These are phyloP conservation scores for Drosophila austrosaltans DNA, from an alignment of 2,888 invertebrate species.

Conservation along the genomic window DNA sequence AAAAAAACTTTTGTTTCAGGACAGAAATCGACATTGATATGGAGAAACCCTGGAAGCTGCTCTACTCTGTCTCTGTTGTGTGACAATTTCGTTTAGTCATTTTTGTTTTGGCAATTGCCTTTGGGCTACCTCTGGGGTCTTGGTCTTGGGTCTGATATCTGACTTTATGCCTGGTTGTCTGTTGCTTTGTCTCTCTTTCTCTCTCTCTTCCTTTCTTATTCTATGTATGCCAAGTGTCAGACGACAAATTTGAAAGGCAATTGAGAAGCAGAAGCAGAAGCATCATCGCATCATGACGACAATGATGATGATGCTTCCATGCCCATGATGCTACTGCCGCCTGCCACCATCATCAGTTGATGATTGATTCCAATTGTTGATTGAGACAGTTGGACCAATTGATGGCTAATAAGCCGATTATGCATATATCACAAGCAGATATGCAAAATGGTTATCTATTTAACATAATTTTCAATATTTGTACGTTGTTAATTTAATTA, in stretches of 20 bases:
- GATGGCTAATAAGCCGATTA: background rate
- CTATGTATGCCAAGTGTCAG: slow-evolving; percentile 18
- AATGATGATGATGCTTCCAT: slow-evolving; percentile 41
- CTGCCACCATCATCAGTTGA: background rate
- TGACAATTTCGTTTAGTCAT: slow-evolving; percentile 52
- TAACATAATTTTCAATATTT: background rate
- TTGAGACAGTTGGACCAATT: slow-evolving; percentile 6
- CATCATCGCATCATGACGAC: slow-evolving; percentile 32
- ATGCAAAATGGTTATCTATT: background rate
- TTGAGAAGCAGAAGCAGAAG: slow-evolving; percentile 18
- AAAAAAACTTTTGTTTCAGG: slow-evolving; percentile 36
- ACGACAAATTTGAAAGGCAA: slow-evolving; percentile 26
- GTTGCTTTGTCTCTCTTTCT: background rate
- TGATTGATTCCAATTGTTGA: slow-evolving; percentile 15
- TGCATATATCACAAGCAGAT: background rate
- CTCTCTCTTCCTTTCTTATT: background rate
- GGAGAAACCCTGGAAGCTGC: slow-evolving; percentile 11
- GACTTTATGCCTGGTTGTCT: slow-evolving; percentile 32
- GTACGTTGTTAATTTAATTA: background rate
- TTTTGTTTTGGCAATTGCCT: slow-evolving; percentile 23
- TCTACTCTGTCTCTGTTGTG: slow-evolving; percentile 20
- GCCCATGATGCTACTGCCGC: background rate
- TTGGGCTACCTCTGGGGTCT: slow-evolving; percentile 12
- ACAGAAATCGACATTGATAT: slow-evolving; percentile 16
- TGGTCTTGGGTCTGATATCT: slow-evolving; percentile 27